phyloP scores from a whole-genome alignment of 2,888 invertebrate genomes.

The Macrophya alboannulata region DNA sequence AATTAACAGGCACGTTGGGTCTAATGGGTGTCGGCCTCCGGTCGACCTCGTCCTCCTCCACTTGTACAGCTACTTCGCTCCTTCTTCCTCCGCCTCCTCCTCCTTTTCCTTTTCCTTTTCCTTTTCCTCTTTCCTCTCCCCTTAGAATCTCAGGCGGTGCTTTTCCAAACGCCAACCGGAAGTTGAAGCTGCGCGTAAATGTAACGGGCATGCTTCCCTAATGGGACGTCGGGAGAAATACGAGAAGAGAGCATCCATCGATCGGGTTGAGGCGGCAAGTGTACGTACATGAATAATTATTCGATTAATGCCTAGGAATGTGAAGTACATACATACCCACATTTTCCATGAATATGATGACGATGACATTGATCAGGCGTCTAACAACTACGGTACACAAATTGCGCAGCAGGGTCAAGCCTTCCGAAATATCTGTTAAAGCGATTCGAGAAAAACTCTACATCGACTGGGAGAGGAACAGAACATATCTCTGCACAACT shows the following conservation, averaged over 20 bases:
- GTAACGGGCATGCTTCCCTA: constrained; percentile 38
- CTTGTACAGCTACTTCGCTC: not conserved
- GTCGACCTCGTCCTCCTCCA: constrained; percentile 39
- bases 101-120: not conserved
- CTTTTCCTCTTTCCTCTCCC: not conserved
- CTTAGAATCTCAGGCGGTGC: not conserved
- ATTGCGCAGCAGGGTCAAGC: not conserved
- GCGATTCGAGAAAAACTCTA: not conserved
- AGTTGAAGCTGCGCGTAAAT: constrained; percentile 46
- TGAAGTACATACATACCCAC: not conserved
- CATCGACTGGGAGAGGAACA: not conserved
- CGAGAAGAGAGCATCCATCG: constrained; percentile 29
- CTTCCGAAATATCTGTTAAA: not conserved
- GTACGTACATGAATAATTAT: constrained; percentile 8
- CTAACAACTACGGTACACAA: not conserved
- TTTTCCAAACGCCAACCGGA: constrained; percentile 41
- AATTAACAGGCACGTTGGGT: constrained; percentile 45
- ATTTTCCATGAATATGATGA: not conserved
- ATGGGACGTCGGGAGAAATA: constrained; percentile 43
- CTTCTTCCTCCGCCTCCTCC: not conserved
- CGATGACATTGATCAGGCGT: not conserved
- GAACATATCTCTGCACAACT: not conserved
- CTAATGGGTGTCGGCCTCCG: constrained; percentile 52
- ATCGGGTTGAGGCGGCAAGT: constrained; percentile 16
- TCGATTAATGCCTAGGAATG: not conserved